A percentile compares a stretch with the other conserved stretches of the same genome.
These are phyloP conservation scores for Xyrichtys novacula DNA, from an alignment of 2,797 vertebrate species.

Conservation along the genomic window DNA sequence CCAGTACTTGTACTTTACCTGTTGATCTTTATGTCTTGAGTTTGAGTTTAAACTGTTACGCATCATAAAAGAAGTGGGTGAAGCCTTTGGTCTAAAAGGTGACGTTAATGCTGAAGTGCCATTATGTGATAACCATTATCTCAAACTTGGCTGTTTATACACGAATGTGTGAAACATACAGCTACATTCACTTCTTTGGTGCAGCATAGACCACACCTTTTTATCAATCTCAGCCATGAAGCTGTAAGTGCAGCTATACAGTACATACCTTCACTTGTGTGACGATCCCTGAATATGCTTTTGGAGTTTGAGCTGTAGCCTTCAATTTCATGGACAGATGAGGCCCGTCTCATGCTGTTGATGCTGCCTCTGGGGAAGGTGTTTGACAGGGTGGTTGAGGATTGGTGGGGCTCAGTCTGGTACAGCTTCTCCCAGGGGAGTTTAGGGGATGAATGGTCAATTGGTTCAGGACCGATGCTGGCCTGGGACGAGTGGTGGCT, in stretches of 20 bases:
- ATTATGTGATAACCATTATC: no score
- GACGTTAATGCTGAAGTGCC: no score
- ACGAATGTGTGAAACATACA: neutral
- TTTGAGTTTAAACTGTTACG: neutral
- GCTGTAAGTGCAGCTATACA: neutral
- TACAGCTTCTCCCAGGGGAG: slow-evolving; percentile 91
- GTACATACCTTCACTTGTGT: slow-evolving; percentile 92
- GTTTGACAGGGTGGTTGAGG: slow-evolving; percentile 90
- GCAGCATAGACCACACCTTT: neutral
- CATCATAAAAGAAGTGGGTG: neutral
- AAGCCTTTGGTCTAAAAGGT: neutral
- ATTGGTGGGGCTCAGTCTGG: slow-evolving; percentile 90
- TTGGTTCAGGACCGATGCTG: slow-evolving; percentile 90
- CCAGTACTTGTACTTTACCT: neutral
- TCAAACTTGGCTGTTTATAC: neutral
- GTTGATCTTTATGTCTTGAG: neutral
- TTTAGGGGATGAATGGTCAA: slow-evolving; percentile 95
- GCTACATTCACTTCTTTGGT: neutral
- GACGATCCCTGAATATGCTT: slow-evolving; percentile 91
- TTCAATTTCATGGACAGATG: slow-evolving; percentile 97
- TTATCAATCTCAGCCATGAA: neutral
- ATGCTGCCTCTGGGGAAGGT: slow-evolving; percentile 93
- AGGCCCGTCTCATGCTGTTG: slow-evolving; percentile 94
- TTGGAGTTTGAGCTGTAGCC: slow-evolving; percentile 91
- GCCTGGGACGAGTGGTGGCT: slow-evolving; percentile 91